Base-by-base conservation (phyloP, 2,113 vertebrate genomes). In the Petrocephalus microphthalmus region DNA sequence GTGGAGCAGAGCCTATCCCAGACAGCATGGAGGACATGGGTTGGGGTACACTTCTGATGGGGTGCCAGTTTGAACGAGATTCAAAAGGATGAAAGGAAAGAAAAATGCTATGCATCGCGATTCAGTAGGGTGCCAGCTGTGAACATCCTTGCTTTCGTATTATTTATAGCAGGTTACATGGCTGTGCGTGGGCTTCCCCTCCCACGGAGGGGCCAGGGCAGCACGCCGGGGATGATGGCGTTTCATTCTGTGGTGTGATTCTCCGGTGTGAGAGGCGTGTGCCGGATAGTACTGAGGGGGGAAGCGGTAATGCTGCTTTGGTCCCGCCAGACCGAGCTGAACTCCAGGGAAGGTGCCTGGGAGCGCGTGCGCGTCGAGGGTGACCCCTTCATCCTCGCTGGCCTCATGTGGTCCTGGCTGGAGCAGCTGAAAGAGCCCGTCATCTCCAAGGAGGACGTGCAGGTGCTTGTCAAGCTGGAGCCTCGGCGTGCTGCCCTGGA, bases 401-500 rank as follows among this genome's bases (percentile, higher is more conserved):
- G 94, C 87, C 95, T 99, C 88, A 98, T 99, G 98, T 99, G 98
- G 98, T 98, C 97, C 0, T 99, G 98, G 98, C 94, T 99, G 90
- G 98, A 98, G 91, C 98, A 99, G 92, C 96, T 99, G 54, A 99
- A 96, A 91, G 98, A 98, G 81, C 98, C 98, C 0, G 56, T 97
- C 89, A 93, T 99, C 93, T 97, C 95, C 92, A 94, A 91, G 74
- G 93, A 95, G 25, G 97, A 98, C 22, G 37, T 98, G 56, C 94
- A 96, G 56, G 89, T 95, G 71, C 89, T 99, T 89, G 92, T 92
- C 33, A 5, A 3, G 33, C 91, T 91, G 2, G 94, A 96, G 86
- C 93, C 95, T 2, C 91, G 94, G 22, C 95, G 94, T 1, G 95
- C 95, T 1, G 95, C 95, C 1, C 95, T 99, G 6, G 94, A 94